These are phyloP conservation scores for Rhea pennata DNA, from an alignment of 2,113 vertebrate species.

Conservation along the genomic window DNA sequence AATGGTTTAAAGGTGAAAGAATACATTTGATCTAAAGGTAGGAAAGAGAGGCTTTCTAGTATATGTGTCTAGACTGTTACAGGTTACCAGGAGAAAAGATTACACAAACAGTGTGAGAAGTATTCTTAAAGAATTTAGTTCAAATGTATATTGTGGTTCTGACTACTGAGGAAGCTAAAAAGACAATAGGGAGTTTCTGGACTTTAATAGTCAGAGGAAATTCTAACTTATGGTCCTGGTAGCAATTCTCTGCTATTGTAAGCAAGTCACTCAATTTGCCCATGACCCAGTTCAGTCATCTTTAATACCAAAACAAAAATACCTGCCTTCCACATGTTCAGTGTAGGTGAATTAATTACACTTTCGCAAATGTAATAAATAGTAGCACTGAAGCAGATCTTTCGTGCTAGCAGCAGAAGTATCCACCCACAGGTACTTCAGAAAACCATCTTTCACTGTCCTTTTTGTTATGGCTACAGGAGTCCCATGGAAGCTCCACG, in stretches of 20 bases:
- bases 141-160: neutral
- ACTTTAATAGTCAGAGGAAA: neutral
- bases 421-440: neutral
- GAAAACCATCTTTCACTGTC: neutral
- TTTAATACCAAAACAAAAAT: neutral
- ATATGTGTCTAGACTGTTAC: neutral
- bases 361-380: neutral
- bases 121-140: neutral
- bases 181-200: neutral
- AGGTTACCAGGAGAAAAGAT: neutral
- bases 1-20: neutral
- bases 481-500: constrained; percentile 94
- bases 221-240: neutral
- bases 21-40: neutral
- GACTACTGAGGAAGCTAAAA: neutral
- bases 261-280: neutral
- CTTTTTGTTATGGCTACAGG: constrained; percentile 73
- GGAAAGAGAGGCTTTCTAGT: neutral
- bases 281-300: neutral
- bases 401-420: neutral
- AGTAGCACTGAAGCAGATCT: no score
- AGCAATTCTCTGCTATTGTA: neutral
- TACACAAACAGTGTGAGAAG: neutral
- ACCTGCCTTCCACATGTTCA: neutral
- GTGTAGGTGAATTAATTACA: no score